Evolutionary conservation across 2,888 invertebrate species (phyloP).

Genomic region (Eristalis pertinax): DNA sequence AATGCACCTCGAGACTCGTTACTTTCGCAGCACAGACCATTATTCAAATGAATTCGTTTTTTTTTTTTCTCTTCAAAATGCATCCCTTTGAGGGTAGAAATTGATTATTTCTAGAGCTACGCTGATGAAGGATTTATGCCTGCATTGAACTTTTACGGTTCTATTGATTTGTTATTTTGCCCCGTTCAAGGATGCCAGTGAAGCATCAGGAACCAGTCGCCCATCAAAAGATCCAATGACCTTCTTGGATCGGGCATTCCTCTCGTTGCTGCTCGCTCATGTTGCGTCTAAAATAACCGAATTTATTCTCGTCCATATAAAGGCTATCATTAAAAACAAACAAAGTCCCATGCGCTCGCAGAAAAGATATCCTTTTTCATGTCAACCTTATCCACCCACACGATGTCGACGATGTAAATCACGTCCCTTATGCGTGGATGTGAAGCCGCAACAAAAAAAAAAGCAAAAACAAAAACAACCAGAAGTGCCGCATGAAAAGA

Average conservation of each 20-base stretch:
- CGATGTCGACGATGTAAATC: background rate
- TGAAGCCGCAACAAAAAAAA: conserved; percentile 4
- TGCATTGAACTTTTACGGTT: background rate
- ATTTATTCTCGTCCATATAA: conserved; percentile 13
- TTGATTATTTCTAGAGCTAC: background rate
- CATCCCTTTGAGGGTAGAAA: background rate
- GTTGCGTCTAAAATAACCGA: background rate
- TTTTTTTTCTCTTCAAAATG: background rate
- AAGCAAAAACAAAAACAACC: no score
- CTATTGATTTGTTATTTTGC: background rate
- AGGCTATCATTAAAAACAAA: conserved; percentile 10
- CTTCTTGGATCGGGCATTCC: background rate
- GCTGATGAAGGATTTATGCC: background rate
- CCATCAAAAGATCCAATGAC: background rate
- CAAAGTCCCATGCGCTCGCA: background rate
- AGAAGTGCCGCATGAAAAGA: background rate
- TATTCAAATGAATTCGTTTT: background rate
- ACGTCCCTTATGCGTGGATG: conserved; percentile 5
- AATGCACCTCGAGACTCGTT: background rate
- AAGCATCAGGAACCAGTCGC: background rate
- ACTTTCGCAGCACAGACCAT: no score
- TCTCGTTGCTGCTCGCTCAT: background rate
- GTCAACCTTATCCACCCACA: conserved; percentile 10
- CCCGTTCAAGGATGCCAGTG: background rate
- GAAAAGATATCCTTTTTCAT: conserved; percentile 24